Percentiles rank a stretch among this genome's conserved stretches.
Evolutionary conservation across 2,113 vertebrate genomes (phyloP).

Genomic region (Gnathonemus longibarbis): DNA sequence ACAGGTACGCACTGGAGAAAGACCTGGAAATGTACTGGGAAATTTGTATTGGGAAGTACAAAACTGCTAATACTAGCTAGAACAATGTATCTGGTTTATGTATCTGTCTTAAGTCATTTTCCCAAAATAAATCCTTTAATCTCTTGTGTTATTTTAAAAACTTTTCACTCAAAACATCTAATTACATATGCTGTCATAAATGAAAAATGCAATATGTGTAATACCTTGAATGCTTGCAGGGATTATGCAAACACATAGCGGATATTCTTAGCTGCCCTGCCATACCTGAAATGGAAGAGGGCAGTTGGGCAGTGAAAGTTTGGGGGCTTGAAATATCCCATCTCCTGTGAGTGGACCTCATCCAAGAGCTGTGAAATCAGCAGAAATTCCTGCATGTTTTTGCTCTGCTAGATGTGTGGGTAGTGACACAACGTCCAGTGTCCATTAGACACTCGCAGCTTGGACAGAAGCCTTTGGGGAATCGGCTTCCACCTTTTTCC

Average conservation of each 20-base stretch:
- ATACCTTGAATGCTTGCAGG: conserved; percentile 36
- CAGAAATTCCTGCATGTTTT: conserved; percentile 28
- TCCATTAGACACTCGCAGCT: neutral
- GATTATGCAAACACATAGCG: conserved; percentile 29
- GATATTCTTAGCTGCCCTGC: conserved; percentile 29
- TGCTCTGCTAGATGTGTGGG: conserved; percentile 7
- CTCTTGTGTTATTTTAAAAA: conserved; percentile 17
- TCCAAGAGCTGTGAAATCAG: conserved; percentile 30
- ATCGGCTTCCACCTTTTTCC: neutral
- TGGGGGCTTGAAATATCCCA: conserved; percentile 9
- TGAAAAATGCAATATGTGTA: conserved; percentile 31
- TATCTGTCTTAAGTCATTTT: conserved; percentile 20
- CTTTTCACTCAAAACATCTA: conserved; percentile 19
- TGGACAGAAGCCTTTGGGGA: neutral
- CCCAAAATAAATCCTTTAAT: conserved; percentile 27
- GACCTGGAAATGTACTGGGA: neutral
- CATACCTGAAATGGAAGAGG: conserved; percentile 36
- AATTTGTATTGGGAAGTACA: neutral
- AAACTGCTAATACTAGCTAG: neutral
- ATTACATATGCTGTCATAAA: conserved; percentile 28
- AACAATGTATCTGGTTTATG: neutral
- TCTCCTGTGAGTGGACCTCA: neutral
- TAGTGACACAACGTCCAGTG: neutral
- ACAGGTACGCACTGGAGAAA: neutral
- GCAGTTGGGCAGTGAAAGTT: conserved; percentile 14